Evolutionary conservation across 2,888 invertebrate genomes (phyloP).

Genomic region (Amblyjoppa fuscipennis): DNA sequence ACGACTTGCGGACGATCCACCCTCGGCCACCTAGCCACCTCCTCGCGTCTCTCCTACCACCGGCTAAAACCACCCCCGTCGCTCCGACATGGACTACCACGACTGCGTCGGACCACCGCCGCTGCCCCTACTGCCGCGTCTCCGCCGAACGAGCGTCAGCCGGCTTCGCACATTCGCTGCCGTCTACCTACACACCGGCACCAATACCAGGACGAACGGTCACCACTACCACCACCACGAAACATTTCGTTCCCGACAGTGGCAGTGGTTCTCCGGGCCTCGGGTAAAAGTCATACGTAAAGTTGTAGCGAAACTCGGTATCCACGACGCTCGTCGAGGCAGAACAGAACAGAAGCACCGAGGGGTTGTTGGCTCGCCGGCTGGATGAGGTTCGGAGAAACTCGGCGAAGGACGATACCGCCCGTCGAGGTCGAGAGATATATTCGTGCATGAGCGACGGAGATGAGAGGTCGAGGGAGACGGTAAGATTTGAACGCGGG

Average conservation of each 20-base stretch:
- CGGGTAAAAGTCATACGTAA: background rate
- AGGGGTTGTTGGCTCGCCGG: constrained; percentile 29
- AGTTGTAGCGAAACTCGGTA: background rate
- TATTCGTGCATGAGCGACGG: background rate
- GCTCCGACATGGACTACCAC: constrained; percentile 61
- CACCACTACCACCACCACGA: constrained; percentile 63
- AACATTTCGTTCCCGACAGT: constrained; percentile 43
- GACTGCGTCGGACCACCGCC: constrained; percentile 72
- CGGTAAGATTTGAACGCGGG: background rate
- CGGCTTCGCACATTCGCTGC: constrained; percentile 50
- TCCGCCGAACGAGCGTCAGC: constrained; percentile 70
- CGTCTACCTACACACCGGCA: constrained; percentile 42
- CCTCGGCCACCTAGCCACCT: constrained; percentile 80
- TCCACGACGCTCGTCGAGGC: constrained; percentile 7
- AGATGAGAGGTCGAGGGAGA: constrained; percentile 20
- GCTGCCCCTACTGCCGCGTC: constrained; percentile 58
- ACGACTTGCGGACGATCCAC: constrained; percentile 83
- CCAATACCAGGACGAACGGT: constrained; percentile 65
- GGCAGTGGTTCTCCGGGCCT: constrained; percentile 73
- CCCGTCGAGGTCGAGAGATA: constrained; percentile 17
- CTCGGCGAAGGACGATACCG: constrained; percentile 33
- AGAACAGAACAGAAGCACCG: constrained; percentile 30
- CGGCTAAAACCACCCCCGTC: constrained; percentile 61
- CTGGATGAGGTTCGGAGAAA: constrained; percentile 54
- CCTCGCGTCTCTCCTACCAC: constrained; percentile 74